Evolutionary conservation across 1,140 invertebrate genomes (phyloP).

Genomic region (Bombyx mandarina): DNA sequence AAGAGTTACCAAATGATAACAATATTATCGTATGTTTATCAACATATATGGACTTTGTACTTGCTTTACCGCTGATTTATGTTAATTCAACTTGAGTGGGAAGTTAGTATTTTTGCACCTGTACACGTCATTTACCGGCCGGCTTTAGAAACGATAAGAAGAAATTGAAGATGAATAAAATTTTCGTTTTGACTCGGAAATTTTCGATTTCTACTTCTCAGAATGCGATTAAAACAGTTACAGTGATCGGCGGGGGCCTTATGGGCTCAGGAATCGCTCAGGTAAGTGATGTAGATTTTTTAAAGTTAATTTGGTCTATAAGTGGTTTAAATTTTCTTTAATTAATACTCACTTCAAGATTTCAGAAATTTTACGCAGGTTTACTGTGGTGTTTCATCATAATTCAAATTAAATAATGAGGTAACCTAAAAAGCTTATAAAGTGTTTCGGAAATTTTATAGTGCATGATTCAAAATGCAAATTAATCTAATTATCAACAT

Average conservation of each 20-base stretch:
- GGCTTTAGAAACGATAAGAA: conserved; percentile 10
- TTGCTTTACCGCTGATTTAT: not conserved
- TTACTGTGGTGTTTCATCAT: no score
- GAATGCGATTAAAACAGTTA: conserved; percentile 80
- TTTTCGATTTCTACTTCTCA: conserved; percentile 42
- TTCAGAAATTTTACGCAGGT: no score
- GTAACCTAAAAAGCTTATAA: no score
- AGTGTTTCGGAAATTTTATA: no score
- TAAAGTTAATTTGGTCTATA: no score
- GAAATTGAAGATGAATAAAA: conserved; percentile 43
- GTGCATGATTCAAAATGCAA: no score
- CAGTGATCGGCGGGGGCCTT: conserved; percentile 86
- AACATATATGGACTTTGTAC: conserved; percentile 12
- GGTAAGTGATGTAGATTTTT: conserved; percentile 63
- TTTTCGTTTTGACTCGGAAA: conserved; percentile 35
- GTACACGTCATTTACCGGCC: conserved; percentile 10
- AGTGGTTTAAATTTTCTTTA: no score
- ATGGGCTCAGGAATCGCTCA: conserved; percentile 92
- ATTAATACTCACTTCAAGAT: no score
- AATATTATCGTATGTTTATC: conserved; percentile 10
- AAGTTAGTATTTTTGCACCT: conserved; percentile 7
- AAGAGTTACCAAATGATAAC: no score
- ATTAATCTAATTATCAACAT: no score
- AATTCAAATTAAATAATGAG: no score
- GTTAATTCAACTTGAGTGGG: not conserved